Conservation (phyloP, 2,797 vertebrate genomes). For the Mallotus villosus region DNA sequence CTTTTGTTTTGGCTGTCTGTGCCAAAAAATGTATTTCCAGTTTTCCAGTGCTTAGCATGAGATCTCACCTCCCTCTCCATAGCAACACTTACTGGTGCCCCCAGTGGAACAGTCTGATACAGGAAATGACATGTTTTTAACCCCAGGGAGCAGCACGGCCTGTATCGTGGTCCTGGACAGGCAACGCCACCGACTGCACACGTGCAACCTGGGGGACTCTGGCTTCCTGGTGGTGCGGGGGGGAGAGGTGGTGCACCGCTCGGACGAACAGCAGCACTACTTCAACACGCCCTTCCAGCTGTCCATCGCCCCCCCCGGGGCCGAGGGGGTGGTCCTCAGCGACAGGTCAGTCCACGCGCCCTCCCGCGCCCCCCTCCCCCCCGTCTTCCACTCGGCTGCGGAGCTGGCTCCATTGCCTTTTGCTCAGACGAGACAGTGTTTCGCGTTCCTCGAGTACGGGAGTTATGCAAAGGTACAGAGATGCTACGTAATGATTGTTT, state of each 20-base stretch:
- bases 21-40: background rate
- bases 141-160: constrained; percentile 93
- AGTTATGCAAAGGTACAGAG: too few species aligned
- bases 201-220: constrained; percentile 94
- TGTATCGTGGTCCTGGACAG: constrained; percentile 95
- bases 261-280: constrained; percentile 98
- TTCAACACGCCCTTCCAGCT: constrained; percentile 99
- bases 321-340: constrained; percentile 90
- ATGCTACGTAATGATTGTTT: background rate
- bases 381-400: too few species aligned
- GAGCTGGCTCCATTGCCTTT: too few species aligned
- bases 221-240: constrained; percentile 95
- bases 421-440: too few species aligned
- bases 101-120: background rate
- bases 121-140: background rate
- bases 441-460: too few species aligned
- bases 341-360: constrained; percentile 82
- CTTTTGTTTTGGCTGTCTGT: background rate
- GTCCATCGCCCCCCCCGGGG: constrained; percentile 92
- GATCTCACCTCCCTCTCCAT: background rate
- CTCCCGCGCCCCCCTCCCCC: too few species aligned
- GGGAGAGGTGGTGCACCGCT: constrained; percentile 97
- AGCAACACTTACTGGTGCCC: background rate
- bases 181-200: constrained; percentile 90
- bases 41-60: too few species aligned